A percentile compares a stretch with the other conserved stretches of the same genome.
These are phyloP conservation scores for Pseudolaguvia tuberculata DNA, from an alignment of 2,113 vertebrate species.

Conservation along the genomic window DNA sequence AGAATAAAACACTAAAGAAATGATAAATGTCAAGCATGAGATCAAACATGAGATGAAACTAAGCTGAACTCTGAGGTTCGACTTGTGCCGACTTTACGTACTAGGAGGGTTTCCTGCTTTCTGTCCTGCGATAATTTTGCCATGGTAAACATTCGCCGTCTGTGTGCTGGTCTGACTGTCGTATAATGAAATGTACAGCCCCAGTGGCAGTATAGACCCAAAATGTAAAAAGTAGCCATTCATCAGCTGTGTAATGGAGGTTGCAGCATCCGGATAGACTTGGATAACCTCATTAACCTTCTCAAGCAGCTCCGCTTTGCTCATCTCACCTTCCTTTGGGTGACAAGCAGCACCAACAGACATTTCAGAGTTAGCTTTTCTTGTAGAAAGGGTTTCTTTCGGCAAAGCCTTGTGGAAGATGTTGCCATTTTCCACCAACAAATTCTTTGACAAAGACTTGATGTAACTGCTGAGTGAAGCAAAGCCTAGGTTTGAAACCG, in stretches of 20 bases:
- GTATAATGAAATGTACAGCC: conserved; percentile 59
- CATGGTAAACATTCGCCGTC: not conserved
- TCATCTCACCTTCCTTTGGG: conserved; percentile 36
- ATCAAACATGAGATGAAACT: not conserved
- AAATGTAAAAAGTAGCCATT: conserved; percentile 47
- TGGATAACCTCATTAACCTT: conserved; percentile 57
- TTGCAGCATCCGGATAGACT: conserved; percentile 30
- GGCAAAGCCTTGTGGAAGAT: not conserved
- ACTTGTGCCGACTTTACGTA: conserved; percentile 34
- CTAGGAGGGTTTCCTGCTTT: conserved; percentile 32
- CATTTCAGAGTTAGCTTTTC: not conserved
- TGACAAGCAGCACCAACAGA: not conserved
- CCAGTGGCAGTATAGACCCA: conserved; percentile 51
- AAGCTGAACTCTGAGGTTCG: not conserved
- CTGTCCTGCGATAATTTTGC: not conserved
- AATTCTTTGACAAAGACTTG: not conserved
- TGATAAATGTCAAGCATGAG: too few species aligned
- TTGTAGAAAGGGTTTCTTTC: not conserved
- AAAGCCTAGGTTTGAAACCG: not conserved
- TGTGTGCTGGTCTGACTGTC: conserved; percentile 32
- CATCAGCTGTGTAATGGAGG: conserved; percentile 56
- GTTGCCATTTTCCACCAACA: not conserved
- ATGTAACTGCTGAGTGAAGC: not conserved
- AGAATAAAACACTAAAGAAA: too few species aligned
- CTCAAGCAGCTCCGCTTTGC: conserved; percentile 54